phyloP scores from a whole-genome alignment of 2,888 invertebrate species.

The Lypha dubia region DNA sequence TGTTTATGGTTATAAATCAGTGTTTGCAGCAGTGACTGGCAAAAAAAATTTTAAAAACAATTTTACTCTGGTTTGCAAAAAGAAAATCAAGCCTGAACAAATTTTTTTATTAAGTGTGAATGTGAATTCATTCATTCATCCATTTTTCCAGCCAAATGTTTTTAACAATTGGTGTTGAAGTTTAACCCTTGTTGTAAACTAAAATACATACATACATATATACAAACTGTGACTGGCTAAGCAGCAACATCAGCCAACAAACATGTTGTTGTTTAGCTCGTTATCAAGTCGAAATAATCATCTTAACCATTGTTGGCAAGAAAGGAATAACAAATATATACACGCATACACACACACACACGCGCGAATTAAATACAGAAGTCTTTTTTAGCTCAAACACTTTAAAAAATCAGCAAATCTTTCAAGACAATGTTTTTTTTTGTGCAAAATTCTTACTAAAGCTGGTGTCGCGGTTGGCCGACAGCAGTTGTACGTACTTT shows the following conservation, averaged over 20 bases:
- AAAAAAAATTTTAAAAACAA: slow-evolving; percentile 47
- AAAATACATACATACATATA: slow-evolving; percentile 16
- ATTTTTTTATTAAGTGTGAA: slow-evolving; percentile 48
- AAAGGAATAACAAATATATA: neutral
- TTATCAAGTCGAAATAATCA: slow-evolving; percentile 84
- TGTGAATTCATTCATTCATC: slow-evolving; percentile 60
- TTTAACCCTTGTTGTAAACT: slow-evolving; percentile 67
- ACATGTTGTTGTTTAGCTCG: slow-evolving; percentile 79
- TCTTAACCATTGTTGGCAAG: slow-evolving; percentile 74
- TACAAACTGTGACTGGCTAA: slow-evolving; percentile 25
- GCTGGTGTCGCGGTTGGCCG: neutral
- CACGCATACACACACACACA: neutral
- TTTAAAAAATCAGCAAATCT: slow-evolving; percentile 26
- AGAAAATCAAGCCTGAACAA: slow-evolving; percentile 53
- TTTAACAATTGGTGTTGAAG: slow-evolving; percentile 67
- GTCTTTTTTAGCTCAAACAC: slow-evolving; percentile 57
- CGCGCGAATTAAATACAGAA: slow-evolving; percentile 44
- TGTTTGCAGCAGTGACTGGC: slow-evolving; percentile 60
- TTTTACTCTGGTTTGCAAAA: slow-evolving; percentile 1
- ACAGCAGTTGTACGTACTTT: neutral
- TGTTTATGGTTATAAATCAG: slow-evolving; percentile 72
- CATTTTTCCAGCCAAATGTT: slow-evolving; percentile 40
- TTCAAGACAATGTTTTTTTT: neutral
- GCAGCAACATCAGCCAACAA: slow-evolving; percentile 57
- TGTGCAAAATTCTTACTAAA: neutral